phyloP scores from a whole-genome alignment of 2,888 invertebrate species.

The Ophion costatus region DNA sequence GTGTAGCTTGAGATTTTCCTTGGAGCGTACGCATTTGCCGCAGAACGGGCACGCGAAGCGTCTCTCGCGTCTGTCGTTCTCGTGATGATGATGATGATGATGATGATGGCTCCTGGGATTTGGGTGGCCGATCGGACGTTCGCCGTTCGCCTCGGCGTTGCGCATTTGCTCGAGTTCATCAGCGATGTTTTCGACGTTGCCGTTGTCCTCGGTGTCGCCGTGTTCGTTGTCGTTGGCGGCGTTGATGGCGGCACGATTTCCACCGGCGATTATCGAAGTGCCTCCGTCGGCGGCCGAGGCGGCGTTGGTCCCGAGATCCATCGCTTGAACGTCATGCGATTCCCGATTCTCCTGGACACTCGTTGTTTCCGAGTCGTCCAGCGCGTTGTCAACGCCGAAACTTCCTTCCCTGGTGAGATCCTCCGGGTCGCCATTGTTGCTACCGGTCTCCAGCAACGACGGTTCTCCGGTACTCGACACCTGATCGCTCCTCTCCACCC shows the following conservation, averaged over 20 bases:
- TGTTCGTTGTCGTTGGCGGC: conserved; percentile 73
- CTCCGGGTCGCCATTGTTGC: conserved; percentile 82
- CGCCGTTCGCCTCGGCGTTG: conserved; percentile 82
- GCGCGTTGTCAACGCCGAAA: conserved; percentile 73
- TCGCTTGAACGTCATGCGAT: conserved; percentile 77
- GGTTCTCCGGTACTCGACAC: conserved; percentile 90
- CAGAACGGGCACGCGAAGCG: conserved; percentile 95
- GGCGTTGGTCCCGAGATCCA: conserved; percentile 85
- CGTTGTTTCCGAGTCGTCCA: conserved; percentile 79
- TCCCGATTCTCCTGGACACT: conserved; percentile 75
- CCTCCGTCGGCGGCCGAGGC: conserved; percentile 76
- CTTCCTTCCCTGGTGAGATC: conserved; percentile 74
- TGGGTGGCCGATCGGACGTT: conserved; percentile 87
- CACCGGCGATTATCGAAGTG: conserved; percentile 26
- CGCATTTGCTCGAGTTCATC: conserved; percentile 77
- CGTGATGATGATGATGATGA: conserved; percentile 71
- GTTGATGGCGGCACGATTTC: conserved; percentile 61
- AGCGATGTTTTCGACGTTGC: conserved; percentile 71
- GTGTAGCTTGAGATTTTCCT: conserved; percentile 94
- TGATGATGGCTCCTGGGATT: conserved; percentile 38
- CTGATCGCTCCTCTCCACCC: conserved; percentile 86
- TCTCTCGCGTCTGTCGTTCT: conserved; percentile 79
- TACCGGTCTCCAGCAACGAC: conserved; percentile 85
- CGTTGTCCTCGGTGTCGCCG: conserved; percentile 83
- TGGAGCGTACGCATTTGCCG: conserved; percentile 94